These are phyloP conservation scores for Chitala chitala DNA, from an alignment of 2,113 vertebrate genomes.

Conservation along the genomic window DNA sequence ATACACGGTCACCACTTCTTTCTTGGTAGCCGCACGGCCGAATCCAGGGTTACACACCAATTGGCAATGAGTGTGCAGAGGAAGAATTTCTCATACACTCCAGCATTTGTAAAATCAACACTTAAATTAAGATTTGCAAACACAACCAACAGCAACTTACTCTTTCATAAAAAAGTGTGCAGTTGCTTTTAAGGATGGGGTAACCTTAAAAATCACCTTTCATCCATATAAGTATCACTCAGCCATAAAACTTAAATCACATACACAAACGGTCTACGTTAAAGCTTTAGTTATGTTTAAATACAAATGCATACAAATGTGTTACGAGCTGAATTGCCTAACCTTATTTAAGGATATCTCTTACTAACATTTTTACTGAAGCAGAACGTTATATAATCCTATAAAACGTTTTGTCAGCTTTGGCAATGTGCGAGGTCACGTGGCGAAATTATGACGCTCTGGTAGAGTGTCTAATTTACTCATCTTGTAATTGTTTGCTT, in stretches of 20 bases:
- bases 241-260: too few relatives aligned
- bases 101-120: background rate
- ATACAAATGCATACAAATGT: too few relatives aligned
- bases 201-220: background rate
- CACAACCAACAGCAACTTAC: background rate
- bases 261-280: background rate
- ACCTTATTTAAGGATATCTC: too few relatives aligned
- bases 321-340: too few relatives aligned
- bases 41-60: constrained; percentile 1
- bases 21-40: too few relatives aligned
- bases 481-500: background rate
- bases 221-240: background rate
- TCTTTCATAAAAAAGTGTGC: background rate
- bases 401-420: constrained; percentile 34
- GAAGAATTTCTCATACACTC: background rate
- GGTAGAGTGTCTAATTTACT: constrained; percentile 32
- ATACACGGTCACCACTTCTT: too few relatives aligned
- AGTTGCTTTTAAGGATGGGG: background rate
- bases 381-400: constrained; percentile 12
- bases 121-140: background rate
- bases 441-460: constrained; percentile 38
- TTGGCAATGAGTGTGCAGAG: background rate
- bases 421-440: constrained; percentile 43
- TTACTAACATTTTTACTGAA: too few relatives aligned
- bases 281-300: too few relatives aligned